phyloP scores from a whole-genome alignment of 2,113 vertebrate species.

The Notothenia coriiceps region DNA sequence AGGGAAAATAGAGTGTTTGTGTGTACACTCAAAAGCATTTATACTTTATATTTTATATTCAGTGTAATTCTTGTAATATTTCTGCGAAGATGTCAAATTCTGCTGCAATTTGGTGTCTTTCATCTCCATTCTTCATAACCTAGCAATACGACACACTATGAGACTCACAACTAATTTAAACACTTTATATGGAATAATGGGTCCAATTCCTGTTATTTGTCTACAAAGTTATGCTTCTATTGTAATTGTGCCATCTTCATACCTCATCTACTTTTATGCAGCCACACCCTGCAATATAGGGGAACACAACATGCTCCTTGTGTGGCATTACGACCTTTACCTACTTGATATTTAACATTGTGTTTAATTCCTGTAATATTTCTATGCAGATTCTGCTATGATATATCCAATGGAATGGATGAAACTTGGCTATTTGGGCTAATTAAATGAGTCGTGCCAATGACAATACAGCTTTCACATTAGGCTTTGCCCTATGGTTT shows the following conservation, averaged over 20 bases:
- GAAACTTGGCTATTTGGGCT: background rate
- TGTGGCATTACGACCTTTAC: background rate
- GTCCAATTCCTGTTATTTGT: background rate
- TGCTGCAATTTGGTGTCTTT: background rate
- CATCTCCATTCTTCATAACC: background rate
- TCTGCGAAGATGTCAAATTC: background rate
- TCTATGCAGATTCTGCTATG: background rate
- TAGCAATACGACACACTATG: background rate
- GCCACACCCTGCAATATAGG: background rate
- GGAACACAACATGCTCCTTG: background rate
- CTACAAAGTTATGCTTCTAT: background rate
- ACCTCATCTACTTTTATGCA: background rate
- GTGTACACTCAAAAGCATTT: background rate
- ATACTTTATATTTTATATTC: background rate
- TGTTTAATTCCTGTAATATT: background rate
- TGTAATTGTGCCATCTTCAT: background rate
- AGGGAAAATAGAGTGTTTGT: background rate
- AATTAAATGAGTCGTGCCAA: background rate
- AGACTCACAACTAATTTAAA: background rate
- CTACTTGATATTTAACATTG: background rate
- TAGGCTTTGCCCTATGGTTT: background rate
- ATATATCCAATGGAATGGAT: background rate
- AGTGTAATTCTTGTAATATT: constrained; percentile 6
- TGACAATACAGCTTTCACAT: background rate
- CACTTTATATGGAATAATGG: background rate